Evolutionary conservation across 2,797 vertebrate species (phyloP).

Genomic region (Argyrosomus regius): DNA sequence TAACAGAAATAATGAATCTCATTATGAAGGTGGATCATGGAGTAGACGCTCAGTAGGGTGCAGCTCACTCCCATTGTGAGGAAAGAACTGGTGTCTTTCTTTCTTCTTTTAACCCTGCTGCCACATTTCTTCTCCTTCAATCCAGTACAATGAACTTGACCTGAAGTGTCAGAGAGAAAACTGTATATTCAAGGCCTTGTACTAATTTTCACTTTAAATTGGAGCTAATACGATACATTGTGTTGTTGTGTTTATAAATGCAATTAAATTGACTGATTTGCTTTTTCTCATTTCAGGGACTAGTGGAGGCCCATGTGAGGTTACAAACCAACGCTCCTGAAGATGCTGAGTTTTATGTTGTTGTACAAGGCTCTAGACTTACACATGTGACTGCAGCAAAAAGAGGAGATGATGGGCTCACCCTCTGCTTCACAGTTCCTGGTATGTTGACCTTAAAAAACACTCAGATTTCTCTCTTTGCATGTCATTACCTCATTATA

Average conservation of each 20-base stretch:
- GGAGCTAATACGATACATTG: not conserved
- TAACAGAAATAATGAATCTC: conserved; percentile 48
- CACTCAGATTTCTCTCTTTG: not conserved
- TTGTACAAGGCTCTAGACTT: conserved; percentile 75
- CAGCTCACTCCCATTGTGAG: conserved; percentile 44
- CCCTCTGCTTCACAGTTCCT: conserved; percentile 77
- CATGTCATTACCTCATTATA: not conserved
- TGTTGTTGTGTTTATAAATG: not conserved
- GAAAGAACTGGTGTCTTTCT: conserved; percentile 15
- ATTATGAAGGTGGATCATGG: conserved; percentile 26
- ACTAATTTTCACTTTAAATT: conserved; percentile 29
- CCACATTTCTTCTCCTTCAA: not conserved
- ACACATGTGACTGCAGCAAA: conserved; percentile 77
- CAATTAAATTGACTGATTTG: not conserved
- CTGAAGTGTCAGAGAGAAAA: not conserved
- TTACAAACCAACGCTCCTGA: conserved; percentile 55
- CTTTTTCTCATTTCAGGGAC: conserved; percentile 72
- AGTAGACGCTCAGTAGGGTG: conserved; percentile 20
- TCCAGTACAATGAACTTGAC: conserved; percentile 9
- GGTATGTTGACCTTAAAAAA: conserved; percentile 63
- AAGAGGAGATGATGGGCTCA: conserved; percentile 55
- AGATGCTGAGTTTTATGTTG: conserved; percentile 75
- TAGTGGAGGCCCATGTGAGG: conserved; percentile 68
- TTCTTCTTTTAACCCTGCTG: not conserved
- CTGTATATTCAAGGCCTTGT: not conserved